Base-by-base conservation (phyloP, 2,888 invertebrate genomes). In the Acronicta leporina region DNA sequence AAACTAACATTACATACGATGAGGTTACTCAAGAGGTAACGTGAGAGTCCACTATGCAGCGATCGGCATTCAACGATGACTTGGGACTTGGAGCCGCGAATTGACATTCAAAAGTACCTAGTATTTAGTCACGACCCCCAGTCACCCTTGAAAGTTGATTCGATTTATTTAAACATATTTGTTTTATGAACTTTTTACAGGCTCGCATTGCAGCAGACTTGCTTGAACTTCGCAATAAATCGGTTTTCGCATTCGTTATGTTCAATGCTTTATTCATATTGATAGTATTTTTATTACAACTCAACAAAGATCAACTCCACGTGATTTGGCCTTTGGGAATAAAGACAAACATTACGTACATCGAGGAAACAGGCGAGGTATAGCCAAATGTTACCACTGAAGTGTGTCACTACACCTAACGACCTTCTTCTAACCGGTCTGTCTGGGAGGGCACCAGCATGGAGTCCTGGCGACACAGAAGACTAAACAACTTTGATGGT, bases 251-350 rank as follows among this genome's bases (percentile, higher is more conserved):
- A 90, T 99, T 99, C 97, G 97, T 99, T 95, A 99, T 99, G 99
- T 97, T 99, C 96, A 99, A 99, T 96, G 98, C 99, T 94, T 97
- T 99, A 90, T 99, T 99, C 97, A 98, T 99, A 92, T 97, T 99
- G 95, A 98, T 99, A 95, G 99, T 99, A 89, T 98, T 99, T 95
- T 97, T 99, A 94, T 97, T 99, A 92, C 99, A 99, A 97, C 96
- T 99, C 95, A 99, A 99, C 96, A 99, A 99, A 97, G 98, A 99
- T 96, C 98, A 98, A 95, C 96, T 99, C 92, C 98, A 99, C 95
- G 97, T 99, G 95, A 96, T 98, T 95, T 99, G 99, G 99, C 99
- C 99, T 90, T 96, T 98, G 90, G 98, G 98, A 92, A 97, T 98
- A 94, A 97, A 97, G 96, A 98, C 98, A 93, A 98, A 98, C 95